These are phyloP conservation scores for Anoplopoma fimbria DNA, from an alignment of 2,113 vertebrate genomes.

Conservation along the genomic window DNA sequence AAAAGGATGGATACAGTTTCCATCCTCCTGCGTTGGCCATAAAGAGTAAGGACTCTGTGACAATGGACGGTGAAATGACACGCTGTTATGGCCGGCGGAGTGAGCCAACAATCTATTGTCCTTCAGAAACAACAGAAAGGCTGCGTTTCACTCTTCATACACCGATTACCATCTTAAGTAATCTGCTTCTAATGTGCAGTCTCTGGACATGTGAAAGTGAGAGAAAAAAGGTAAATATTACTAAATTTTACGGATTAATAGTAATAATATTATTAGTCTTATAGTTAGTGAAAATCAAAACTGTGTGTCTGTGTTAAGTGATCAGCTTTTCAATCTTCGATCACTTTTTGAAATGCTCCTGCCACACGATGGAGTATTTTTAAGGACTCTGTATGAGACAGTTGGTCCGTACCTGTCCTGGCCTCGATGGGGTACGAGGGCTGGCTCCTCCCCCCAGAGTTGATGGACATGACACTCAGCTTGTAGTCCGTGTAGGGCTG, in stretches of 20 bases:
- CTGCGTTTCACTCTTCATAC: conserved; percentile 37
- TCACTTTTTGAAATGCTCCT: not conserved
- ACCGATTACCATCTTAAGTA: conserved; percentile 41
- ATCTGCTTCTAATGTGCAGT: conserved; percentile 38
- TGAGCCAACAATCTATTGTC: conserved; percentile 71
- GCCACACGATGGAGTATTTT: not conserved
- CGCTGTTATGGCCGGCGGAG: conserved; percentile 43
- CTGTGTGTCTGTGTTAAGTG: not conserved
- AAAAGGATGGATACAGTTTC: conserved; percentile 73
- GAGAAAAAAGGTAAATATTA: not conserved
- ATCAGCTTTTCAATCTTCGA: not conserved
- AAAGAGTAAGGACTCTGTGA: conserved; percentile 40
- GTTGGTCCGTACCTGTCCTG: conserved; percentile 85
- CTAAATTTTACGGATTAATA: not conserved
- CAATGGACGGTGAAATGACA: conserved; percentile 73
- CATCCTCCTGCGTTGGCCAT: conserved; percentile 28
- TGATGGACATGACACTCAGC: conserved; percentile 89
- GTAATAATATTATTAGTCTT: not conserved
- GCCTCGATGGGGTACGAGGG: conserved; percentile 84
- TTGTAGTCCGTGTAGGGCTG: conserved; percentile 87
- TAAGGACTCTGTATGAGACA: not conserved
- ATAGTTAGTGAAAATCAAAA: not conserved
- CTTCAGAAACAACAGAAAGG: conserved; percentile 42
- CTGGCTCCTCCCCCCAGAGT: conserved; percentile 88
- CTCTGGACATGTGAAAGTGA: conserved; percentile 32